Evolutionary conservation across 1,140 invertebrate genomes (phyloP).

Genomic region (Heliothis subflexa): DNA sequence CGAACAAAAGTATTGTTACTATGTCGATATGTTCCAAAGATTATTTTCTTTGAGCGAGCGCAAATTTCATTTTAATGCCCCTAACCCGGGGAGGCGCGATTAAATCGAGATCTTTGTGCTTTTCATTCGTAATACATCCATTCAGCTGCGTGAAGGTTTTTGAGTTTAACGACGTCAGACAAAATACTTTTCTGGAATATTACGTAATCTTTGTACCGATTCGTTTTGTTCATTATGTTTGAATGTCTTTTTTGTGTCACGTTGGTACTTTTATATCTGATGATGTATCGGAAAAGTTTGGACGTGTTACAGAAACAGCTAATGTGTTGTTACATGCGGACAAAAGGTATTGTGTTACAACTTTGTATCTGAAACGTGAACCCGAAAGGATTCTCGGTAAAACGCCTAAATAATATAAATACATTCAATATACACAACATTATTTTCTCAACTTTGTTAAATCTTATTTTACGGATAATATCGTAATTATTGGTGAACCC

Average conservation of each 20-base stretch:
- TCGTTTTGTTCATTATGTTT: not conserved
- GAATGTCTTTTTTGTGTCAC: conserved; percentile 1
- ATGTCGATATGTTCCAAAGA: conserved; percentile 46
- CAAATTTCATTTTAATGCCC: conserved; percentile 64
- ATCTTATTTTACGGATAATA: not conserved
- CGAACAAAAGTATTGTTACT: conserved; percentile 26
- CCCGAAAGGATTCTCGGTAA: not conserved
- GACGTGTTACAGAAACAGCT: not conserved
- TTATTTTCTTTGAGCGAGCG: conserved; percentile 50
- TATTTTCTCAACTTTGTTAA: not conserved
- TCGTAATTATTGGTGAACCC: not conserved
- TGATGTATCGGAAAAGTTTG: not conserved
- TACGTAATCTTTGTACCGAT: conserved; percentile 12
- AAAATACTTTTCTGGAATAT: not conserved
- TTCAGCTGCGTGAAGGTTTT: conserved; percentile 15
- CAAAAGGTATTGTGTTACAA: conserved; percentile 19
- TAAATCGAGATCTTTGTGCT: conserved; percentile 44
- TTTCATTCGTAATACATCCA: conserved; percentile 41
- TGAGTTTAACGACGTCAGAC: conserved; percentile 1
- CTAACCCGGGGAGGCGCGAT: conserved; percentile 43
- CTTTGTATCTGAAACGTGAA: conserved; percentile 19
- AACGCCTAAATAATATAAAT: conserved; percentile 17
- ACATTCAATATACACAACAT: not conserved
- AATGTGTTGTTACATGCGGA: conserved; percentile 4
- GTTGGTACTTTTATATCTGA: conserved; percentile 8